Evolutionary conservation across 1,140 invertebrate species (phyloP), one percentile per base, ranked within the genome.

Genomic region (Drosophila leontia): DNA sequence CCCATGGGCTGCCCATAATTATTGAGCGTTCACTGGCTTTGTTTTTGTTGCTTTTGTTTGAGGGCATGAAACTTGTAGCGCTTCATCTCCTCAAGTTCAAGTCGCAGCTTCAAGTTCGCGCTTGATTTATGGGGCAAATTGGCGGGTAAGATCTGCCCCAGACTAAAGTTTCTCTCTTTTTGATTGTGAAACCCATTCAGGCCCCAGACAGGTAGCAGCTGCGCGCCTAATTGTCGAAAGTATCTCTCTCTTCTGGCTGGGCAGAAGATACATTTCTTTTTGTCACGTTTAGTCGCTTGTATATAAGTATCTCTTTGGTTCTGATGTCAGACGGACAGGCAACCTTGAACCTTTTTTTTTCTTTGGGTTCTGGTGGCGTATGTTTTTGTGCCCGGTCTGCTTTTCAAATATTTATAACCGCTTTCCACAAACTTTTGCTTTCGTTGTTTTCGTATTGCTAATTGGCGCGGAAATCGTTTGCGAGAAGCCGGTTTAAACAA

Each of bases 221-320:
- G 85, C 59, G 85, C 59, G 65, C 77, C 84, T 88, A 88, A 88
- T 88, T 84, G 77, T 71, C 59, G 65, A 88, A 80, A 80, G 85
- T 90, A 90, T 84, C 85, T 90, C 35, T 90, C 35, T 32, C 26
- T 39, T 51, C 29, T 51, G 48, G 29, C 48, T n/a, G 26, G 29
- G 60, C 80, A 78, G 85, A 81, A 88, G 84, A 84, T 90, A 90
- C 84, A 90, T 90, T 88, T 88, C 84, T 88, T 81, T 72, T 81
- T 88, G 84, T 90, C 84, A 88, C 85, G 80, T 88, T 90, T 81
- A 82, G 82, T 71, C 55, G 62, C 62, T 51, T 51, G 47, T 26
- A 15, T 48, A 55, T 65, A 39, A 44, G 47, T 23, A 8, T 41
- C 60, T 47, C 45, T 47, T 47, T 41, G 35, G 45, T 47, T 68